Evolutionary conservation across 2,888 invertebrate genomes (phyloP).

Genomic region (Smittia aterrima): DNA sequence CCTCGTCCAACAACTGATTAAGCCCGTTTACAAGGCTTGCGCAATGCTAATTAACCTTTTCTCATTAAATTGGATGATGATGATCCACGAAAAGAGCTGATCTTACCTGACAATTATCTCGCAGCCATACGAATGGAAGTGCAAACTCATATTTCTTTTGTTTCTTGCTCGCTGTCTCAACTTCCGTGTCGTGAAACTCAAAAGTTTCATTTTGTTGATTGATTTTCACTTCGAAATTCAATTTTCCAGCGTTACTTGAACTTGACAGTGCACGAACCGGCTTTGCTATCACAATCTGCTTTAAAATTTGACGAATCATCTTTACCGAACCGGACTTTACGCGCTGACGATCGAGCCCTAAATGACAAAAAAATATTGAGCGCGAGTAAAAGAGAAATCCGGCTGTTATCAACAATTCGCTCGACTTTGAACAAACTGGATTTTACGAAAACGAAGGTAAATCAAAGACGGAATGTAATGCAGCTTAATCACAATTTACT

Average conservation of each 20-base stretch:
- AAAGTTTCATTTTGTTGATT: conserved; percentile 20
- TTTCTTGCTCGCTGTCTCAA: neutral
- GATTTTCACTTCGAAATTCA: neutral
- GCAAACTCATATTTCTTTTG: conserved; percentile 52
- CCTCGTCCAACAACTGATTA: neutral
- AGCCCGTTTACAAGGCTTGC: neutral
- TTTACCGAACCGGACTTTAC: neutral
- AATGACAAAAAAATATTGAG: neutral
- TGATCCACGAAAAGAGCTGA: neutral
- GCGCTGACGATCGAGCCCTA: neutral
- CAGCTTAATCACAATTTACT: too few species aligned
- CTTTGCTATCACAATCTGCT: neutral
- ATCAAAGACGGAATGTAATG: neutral
- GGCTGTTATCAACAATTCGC: neutral
- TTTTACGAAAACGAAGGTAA: neutral
- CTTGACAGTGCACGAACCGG: conserved; percentile 6
- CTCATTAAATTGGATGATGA: neutral
- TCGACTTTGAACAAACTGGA: conserved; percentile 1
- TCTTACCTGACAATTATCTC: conserved; percentile 66
- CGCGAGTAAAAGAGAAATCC: neutral
- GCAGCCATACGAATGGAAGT: conserved; percentile 67
- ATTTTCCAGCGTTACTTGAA: neutral
- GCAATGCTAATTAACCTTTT: neutral
- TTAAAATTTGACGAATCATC: neutral
- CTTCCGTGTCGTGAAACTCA: neutral